Evolutionary conservation across 2,797 vertebrate species (phyloP).

Genomic region (Oceanodroma leucorhoa): DNA sequence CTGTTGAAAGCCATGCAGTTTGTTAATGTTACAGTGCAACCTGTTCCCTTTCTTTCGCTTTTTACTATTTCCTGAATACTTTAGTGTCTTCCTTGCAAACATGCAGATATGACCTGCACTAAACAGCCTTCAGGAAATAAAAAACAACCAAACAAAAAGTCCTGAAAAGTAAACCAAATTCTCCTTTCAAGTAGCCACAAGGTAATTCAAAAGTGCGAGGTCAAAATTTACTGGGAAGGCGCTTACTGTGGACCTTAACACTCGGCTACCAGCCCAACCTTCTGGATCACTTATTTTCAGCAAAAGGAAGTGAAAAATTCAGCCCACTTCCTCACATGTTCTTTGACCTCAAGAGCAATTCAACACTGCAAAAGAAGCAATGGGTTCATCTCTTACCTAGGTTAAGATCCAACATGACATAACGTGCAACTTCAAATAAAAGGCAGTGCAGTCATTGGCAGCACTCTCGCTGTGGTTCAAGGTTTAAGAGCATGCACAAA

Average conservation of each 20-base stretch:
- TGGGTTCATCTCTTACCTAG: not conserved
- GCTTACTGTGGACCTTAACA: not conserved
- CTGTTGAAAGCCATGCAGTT: not conserved
- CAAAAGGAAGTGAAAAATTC: not conserved
- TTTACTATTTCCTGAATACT: not conserved
- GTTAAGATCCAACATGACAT: not conserved
- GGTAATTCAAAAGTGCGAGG: not conserved
- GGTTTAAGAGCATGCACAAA: not conserved
- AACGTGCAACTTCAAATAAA: not conserved
- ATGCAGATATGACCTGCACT: not conserved
- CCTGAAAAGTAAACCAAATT: not conserved
- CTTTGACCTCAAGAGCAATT: not conserved
- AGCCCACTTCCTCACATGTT: not conserved
- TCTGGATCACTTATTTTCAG: not conserved
- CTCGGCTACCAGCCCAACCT: not conserved
- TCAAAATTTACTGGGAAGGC: not conserved
- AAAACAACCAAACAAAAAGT: not conserved
- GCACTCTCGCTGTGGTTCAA: not conserved
- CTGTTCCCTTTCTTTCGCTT: not conserved
- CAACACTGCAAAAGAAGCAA: not conserved
- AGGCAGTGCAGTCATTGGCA: not conserved
- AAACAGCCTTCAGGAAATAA: not conserved
- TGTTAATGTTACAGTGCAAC: not conserved
- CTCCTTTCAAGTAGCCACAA: not conserved
- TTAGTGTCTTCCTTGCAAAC: not conserved